Conservation (phyloP, 2,888 invertebrate genomes). For the Amiota mariae region DNA sequence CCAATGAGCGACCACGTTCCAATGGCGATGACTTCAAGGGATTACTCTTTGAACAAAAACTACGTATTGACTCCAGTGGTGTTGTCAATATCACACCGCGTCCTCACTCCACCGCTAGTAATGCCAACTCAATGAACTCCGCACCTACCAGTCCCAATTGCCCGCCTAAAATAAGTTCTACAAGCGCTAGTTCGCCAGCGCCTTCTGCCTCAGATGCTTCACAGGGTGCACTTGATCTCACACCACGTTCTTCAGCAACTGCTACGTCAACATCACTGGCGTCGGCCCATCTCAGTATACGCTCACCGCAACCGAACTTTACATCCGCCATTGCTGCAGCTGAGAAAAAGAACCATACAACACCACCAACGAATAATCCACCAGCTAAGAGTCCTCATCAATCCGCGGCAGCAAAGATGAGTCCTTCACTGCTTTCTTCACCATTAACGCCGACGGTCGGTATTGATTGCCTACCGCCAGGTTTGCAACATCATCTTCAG, state of each 20-base stretch:
- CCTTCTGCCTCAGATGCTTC: constrained; percentile 73
- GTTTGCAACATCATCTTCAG: constrained; percentile 69
- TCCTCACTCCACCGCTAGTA: constrained; percentile 62
- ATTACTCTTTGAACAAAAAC: constrained; percentile 71
- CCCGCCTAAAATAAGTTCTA: constrained; percentile 52
- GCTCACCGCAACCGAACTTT: constrained; percentile 50
- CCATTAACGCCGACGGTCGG: constrained; percentile 55
- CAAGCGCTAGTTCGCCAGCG: constrained; percentile 65
- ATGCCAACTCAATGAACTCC: constrained; percentile 64
- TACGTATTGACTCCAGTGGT: constrained; percentile 69
- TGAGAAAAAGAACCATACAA: constrained; percentile 52
- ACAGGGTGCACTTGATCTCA: constrained; percentile 77
- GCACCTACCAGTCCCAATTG: constrained; percentile 68
- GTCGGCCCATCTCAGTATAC: constrained; percentile 33
- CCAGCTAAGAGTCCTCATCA: constrained; percentile 36
- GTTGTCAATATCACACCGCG: constrained; percentile 62
- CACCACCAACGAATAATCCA: constrained; percentile 44
- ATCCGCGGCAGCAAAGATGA: constrained; percentile 35
- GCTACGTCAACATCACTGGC: constrained; percentile 40
- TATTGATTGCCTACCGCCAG: constrained; percentile 67
- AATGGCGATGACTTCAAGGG: constrained; percentile 71
- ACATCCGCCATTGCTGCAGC: constrained; percentile 9
- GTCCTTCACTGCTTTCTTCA: constrained; percentile 38
- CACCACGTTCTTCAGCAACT: constrained; percentile 73
- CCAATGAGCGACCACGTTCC: constrained; percentile 67